Conservation (phyloP, 1,140 invertebrate species). For the Drosophila parabipectinata region DNA sequence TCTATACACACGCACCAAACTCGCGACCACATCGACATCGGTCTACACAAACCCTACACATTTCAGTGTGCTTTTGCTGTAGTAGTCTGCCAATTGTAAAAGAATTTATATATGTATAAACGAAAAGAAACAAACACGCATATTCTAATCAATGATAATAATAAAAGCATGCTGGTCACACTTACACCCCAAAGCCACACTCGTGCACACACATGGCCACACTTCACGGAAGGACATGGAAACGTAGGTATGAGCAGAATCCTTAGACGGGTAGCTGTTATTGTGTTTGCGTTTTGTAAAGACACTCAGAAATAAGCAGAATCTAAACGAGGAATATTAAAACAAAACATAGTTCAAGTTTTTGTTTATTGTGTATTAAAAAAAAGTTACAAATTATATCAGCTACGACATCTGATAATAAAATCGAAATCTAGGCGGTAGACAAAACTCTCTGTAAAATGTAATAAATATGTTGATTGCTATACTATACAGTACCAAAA, state of each 20-base stretch:
- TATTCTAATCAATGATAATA: conserved; percentile 67
- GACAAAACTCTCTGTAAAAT: conserved; percentile 71
- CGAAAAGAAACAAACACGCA: conserved; percentile 34
- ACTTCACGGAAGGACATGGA: conserved; percentile 22
- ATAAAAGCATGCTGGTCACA: conserved; percentile 62
- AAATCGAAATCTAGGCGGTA: conserved; percentile 72
- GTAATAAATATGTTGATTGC: conserved; percentile 74
- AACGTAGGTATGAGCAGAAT: conserved; percentile 21
- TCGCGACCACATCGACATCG: conserved; percentile 1
- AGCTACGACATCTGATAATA: conserved; percentile 84
- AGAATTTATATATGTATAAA: conserved; percentile 77
- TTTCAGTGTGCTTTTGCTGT: conserved; percentile 78
- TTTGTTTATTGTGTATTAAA: conserved; percentile 64
- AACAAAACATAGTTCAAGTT: conserved; percentile 48
- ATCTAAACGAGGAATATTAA: conserved; percentile 6
- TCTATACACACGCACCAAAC: background rate
- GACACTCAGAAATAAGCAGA: conserved; percentile 11
- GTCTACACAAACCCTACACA: conserved; percentile 25
- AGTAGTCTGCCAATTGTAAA: conserved; percentile 80
- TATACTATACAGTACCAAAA: conserved; percentile 38
- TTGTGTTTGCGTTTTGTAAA: conserved; percentile 42
- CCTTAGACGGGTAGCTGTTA: conserved; percentile 37
- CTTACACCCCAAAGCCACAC: conserved; percentile 1
- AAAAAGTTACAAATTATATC: conserved; percentile 78
- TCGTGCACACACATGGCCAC: background rate